Evolutionary conservation across 2,888 invertebrate genomes (phyloP).

Genomic region (Pyrrhosoma nymphula): DNA sequence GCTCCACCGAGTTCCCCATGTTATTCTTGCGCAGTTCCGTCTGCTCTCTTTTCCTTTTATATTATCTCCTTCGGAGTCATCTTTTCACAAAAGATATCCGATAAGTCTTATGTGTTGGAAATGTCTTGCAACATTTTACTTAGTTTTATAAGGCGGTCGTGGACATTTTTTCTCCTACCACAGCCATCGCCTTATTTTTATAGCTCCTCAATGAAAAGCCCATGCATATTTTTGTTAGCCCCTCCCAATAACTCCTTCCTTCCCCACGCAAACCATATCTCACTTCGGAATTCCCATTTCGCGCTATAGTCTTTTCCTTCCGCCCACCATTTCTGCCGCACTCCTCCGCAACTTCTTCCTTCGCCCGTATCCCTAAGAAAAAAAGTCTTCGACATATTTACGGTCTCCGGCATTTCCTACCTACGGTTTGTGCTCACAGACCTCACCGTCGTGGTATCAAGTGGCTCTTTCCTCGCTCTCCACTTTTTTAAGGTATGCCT

Average conservation of each 20-base stretch:
- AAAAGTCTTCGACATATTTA: conserved; percentile 41
- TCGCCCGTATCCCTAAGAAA: not conserved
- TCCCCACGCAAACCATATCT: conserved; percentile 23
- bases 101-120: not conserved
- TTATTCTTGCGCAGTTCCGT: no score
- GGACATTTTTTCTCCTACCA: not conserved
- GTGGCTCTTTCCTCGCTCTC: conserved; percentile 41
- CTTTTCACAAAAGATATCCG: not conserved
- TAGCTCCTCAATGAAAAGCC: not conserved
- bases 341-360: not conserved
- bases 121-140: not conserved
- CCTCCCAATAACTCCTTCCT: not conserved
- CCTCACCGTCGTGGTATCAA: not conserved
- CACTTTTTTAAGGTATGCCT: not conserved
- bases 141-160: not conserved
- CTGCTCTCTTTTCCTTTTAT: no score
- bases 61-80: no score
- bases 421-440: not conserved
- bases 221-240: not conserved
- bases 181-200: not conserved
- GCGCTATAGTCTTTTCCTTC: not conserved
- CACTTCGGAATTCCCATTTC: conserved; percentile 35
- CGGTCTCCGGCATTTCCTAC: not conserved
- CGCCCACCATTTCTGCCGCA: conserved; percentile 50
- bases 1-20: no score